Evolutionary conservation across 1,140 invertebrate genomes (phyloP).

Genomic region (Sipha flava): DNA sequence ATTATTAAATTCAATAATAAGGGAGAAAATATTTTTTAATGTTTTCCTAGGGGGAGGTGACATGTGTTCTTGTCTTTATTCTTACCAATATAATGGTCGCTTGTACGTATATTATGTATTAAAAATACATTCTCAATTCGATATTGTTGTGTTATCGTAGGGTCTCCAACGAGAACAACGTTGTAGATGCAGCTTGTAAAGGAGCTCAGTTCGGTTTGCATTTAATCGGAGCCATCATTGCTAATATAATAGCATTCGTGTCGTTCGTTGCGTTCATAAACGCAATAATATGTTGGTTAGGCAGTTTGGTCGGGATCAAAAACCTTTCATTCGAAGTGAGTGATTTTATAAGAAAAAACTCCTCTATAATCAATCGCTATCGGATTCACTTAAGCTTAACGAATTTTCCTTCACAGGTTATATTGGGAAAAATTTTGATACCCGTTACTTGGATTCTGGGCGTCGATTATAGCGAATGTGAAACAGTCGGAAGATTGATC

Average conservation of each 20-base stretch:
- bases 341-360: too few relatives aligned
- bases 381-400: too few relatives aligned
- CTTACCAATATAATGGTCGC: too few relatives aligned
- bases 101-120: too few relatives aligned
- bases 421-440: slow-evolving; percentile 79
- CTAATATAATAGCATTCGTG: slow-evolving; percentile 86
- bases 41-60: too few relatives aligned
- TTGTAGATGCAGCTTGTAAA: slow-evolving; percentile 61
- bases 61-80: too few relatives aligned
- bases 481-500: slow-evolving; percentile 69
- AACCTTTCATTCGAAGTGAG: slow-evolving; percentile 48
- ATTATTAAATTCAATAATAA: too few relatives aligned
- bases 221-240: slow-evolving; percentile 79
- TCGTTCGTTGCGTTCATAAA: slow-evolving; percentile 78
- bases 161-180: not conserved
- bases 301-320: slow-evolving; percentile 58
- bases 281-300: slow-evolving; percentile 68
- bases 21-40: too few relatives aligned
- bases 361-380: too few relatives aligned
- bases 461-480: slow-evolving; percentile 66
- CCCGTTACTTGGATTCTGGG: slow-evolving; percentile 75
- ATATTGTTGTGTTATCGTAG: too few relatives aligned
- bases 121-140: not conserved
- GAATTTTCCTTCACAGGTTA: slow-evolving; percentile 59
- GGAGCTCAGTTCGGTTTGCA: slow-evolving; percentile 73